Base-by-base conservation (phyloP, 2,888 invertebrate species). In the Cryptus viduatorius region DNA sequence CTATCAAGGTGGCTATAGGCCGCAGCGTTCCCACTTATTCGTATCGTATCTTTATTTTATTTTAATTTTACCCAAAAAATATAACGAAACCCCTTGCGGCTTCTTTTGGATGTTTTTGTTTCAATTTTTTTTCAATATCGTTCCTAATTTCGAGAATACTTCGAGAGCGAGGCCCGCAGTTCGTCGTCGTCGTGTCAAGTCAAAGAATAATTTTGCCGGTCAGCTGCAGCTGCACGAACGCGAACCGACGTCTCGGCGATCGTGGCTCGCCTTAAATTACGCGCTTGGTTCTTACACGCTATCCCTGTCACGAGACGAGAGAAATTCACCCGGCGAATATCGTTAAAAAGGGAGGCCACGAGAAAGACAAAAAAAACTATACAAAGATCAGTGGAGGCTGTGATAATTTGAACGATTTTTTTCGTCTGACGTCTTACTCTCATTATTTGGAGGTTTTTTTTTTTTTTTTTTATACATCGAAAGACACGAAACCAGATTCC, bases 161-260 rank as follows among this genome's bases (percentile, higher is more conserved):
- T 29, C 31, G 10, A 14, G n/a, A 48, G 4, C n/a, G 48, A n/a
- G 48, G 48, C 48, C 48, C 48, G 59, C 24, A 56, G 24, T 56
- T 59, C 29, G 59, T 31, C 29, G 59, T 29, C 59, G 59, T 37
- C 29, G 31, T 59, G 29, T 12, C 4, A 31, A 31, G 31, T 29
- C 24, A 29, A 59, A 29, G n/a, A 29, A 59, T 4, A 59, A 59
- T 31, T 31, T 31, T 7, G 29, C 59, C 29, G 31, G 31, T 59
- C 59, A 59, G 59, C 59, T 29, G 59, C 59, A 59, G 59, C 59
- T 59, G 59, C 29, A 59, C 24, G 24, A 59, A 59, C 29, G 31
- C 59, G 14, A 59, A 59, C 59, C 29, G 59, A 29, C 59, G 59
- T 59, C 29, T 29, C 59, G 59, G 31, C 59, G 59, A 29, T 59